A percentile compares a stretch with the other conserved stretches of the same genome.
These are phyloP conservation scores for Darevskia nairensis DNA, from an alignment of 2,797 vertebrate genomes.

Conservation along the genomic window DNA sequence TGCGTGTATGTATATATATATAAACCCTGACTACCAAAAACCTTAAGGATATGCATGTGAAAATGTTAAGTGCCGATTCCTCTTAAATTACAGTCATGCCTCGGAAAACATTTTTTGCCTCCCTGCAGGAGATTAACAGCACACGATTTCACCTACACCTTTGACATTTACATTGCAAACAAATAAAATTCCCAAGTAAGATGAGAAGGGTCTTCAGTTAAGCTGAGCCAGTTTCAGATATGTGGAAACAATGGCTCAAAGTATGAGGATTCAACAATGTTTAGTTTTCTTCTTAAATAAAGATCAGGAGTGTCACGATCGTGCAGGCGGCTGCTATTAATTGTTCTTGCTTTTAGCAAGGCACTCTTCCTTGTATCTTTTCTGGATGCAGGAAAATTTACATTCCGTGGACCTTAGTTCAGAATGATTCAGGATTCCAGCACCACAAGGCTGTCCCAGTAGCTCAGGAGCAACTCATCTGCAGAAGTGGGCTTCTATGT, in stretches of 20 bases:
- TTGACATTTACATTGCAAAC: slow-evolving; percentile 36
- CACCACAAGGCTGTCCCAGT: no score
- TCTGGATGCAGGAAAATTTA: not conserved
- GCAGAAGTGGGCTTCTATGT: no score
- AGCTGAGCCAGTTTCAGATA: slow-evolving; percentile 22
- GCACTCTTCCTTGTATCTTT: not conserved
- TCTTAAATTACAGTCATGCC: slow-evolving; percentile 17
- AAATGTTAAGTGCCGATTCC: slow-evolving; percentile 36
- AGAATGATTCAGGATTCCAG: not conserved
- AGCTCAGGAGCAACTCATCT: not conserved
- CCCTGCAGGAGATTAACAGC: slow-evolving; percentile 1
- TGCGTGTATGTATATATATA: not conserved
- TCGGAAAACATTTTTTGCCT: slow-evolving; percentile 33
- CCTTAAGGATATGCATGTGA: not conserved
- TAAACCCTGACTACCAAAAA: slow-evolving; percentile 28
- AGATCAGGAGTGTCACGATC: slow-evolving; percentile 55
- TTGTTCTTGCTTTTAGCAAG: not conserved
- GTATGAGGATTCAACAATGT: slow-evolving; percentile 37
- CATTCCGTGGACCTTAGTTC: not conserved
- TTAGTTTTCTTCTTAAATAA: slow-evolving; percentile 57
- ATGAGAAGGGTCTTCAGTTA: not conserved
- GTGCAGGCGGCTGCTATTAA: not conserved
- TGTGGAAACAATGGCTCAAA: slow-evolving; percentile 43
- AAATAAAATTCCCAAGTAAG: slow-evolving; percentile 33
- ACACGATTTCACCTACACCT: slow-evolving; percentile 24